Base-by-base conservation (phyloP, 2,797 vertebrate genomes). In the Antrozous pallidus region DNA sequence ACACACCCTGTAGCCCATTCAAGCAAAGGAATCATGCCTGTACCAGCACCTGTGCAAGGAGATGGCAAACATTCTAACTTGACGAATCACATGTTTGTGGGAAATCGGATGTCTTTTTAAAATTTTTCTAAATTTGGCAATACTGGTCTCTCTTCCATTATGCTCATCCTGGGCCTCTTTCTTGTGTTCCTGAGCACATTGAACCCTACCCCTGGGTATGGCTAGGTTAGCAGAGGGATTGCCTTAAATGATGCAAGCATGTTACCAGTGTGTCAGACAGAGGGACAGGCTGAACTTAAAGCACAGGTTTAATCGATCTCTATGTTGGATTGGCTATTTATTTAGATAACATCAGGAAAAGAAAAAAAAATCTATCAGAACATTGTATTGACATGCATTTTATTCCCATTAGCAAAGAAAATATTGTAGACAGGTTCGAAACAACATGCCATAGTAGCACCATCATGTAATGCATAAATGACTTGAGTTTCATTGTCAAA, bases 301-400 rank as follows among this genome's bases (percentile, higher is more conserved):
- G 77, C 78, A 85, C 80, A 93, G 73, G 84, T 97, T 90, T 97
- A 96, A 97, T 93, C 86, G 69, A 95, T 91, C 65, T 95, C 94
- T 97, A 96, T 97, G 92, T 95, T 97, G 89, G 96, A 97, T 86
- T 96, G 96, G 95, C 95, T 96, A 97, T 97, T 97, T 97, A 92
- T 97, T 97, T 97, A 97, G 97, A 97, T 97, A 96, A 96, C 93
- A 96, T 95, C 95, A 97, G 95, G 89, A 96, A 97, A 97, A 95
- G 96, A 97, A 98, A 65, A 97, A 98, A 65, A 97, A 96, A 97
- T 95, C 96, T 97, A 94, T 93, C 93, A 81, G 94, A 95, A 95
- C 96, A 86, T 95, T 96, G 90, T 95, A 96, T 94, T 97, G 97
- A 96, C 94, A 91, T 93, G 56, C 89, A 94, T 97, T 96, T 86